Base-by-base conservation (phyloP, 2,888 invertebrate species). In the Tridacna gigas region DNA sequence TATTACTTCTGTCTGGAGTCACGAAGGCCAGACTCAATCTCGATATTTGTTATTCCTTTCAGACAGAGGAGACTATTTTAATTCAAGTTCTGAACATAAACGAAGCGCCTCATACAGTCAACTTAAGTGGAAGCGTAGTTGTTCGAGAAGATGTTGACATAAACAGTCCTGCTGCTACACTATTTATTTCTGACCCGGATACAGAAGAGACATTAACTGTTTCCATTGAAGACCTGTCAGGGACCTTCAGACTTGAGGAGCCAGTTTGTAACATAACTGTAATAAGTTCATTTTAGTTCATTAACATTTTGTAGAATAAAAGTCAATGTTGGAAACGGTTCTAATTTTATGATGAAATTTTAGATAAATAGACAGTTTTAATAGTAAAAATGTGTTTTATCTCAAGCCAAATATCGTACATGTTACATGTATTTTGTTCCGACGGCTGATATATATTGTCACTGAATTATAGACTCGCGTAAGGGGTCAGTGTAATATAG, bases 61-160 rank as follows among this genome's bases (percentile, higher is more conserved):
- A 80, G 91, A 77, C 22, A 45, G 75, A 81, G 25, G 82, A 69
- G 12, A 74, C 80, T 7, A 60, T 90, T 5, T 76, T 77, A 4
- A 80, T 91, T 20, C 73, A 74, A 12, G 87, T 91, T 3, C 60
- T 88, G n/a, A 80, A 91, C 73, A 81, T 88, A 20, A 89, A 91
- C 63, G 91, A 91, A 66, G 45, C 79, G 0, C 91, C 91, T n/a
- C 28, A 22, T 22, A 86, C 89, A 65, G 22, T 69, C 4, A 86
- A 76, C 25, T 22, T 82, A 0, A 69, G 65, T 0, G 73, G 73
- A 2, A 56, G 86, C 5, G 9, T 84, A 37, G n/a, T 74, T 22
- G 82, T 89, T 0, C 61, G 69, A 7, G 91, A 91, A 47, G 84
- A 88, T 74, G 67, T 76, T 0, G 63, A 65, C 3, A 22, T 80